Conservation (phyloP, 2,113 vertebrate species). For the Cephalopterus ornatus region DNA sequence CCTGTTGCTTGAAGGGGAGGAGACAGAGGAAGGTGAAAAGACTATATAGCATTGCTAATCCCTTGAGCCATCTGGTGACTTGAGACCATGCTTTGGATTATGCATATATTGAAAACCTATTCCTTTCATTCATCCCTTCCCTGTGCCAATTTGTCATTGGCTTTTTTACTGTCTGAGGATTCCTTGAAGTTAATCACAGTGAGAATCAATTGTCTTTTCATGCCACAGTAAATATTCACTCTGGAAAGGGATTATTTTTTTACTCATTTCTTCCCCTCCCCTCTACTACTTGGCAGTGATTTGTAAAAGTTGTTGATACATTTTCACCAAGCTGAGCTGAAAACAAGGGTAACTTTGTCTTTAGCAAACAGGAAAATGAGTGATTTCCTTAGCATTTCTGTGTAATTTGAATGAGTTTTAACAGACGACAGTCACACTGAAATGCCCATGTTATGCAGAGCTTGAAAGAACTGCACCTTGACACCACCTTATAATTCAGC, state of each 20-base stretch:
- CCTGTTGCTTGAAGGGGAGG: constrained; percentile 35
- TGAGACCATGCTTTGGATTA: constrained; percentile 29
- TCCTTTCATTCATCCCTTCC: constrained; percentile 46
- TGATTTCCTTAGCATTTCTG: not conserved
- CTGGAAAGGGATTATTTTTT: not conserved
- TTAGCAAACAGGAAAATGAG: not conserved
- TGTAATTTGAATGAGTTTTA: not conserved
- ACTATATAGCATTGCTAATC: constrained; percentile 43
- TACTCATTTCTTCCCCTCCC: not conserved
- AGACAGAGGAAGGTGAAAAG: constrained; percentile 40
- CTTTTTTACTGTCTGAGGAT: constrained; percentile 9
- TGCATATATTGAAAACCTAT: constrained; percentile 36
- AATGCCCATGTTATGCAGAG: not conserved
- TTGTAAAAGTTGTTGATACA: not conserved
- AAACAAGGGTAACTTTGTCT: not conserved
- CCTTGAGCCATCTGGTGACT: constrained; percentile 61
- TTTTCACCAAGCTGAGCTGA: not conserved
- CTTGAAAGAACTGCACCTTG: not conserved
- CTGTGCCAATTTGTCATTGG: constrained; percentile 22
- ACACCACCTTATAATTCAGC: not conserved
- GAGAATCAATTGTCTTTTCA: constrained; percentile 19
- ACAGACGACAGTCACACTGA: not conserved
- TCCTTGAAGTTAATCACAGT: not conserved
- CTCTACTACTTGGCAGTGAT: not conserved
- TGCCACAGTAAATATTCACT: not conserved